phyloP scores from a whole-genome alignment of 2,113 vertebrate species.

The Malurus melanocephalus region DNA sequence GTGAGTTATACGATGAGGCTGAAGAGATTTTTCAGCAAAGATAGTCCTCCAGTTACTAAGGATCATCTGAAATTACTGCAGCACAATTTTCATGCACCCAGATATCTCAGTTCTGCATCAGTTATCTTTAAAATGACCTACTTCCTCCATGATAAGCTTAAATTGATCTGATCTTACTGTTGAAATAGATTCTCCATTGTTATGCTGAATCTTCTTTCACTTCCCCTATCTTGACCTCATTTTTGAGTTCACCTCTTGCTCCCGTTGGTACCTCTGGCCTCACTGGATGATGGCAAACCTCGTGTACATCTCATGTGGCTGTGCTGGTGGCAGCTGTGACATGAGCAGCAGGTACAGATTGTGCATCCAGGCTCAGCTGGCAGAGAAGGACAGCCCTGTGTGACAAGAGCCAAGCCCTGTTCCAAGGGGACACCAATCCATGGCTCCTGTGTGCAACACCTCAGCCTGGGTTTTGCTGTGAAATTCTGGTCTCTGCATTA shows the following conservation, averaged over 20 bases:
- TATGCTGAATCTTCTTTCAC: neutral
- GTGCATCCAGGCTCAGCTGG: neutral
- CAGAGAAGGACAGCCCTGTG: neutral
- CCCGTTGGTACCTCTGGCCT: fast-evolving
- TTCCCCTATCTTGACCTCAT: neutral
- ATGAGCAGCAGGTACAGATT: neutral
- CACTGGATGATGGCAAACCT: neutral
- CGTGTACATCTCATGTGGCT: neutral
- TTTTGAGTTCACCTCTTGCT: neutral
- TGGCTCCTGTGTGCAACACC: neutral
- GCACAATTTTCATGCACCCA: neutral
- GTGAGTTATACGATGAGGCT: neutral
- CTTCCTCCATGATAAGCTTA: neutral
- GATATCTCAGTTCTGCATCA: neutral
- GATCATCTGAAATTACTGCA: neutral
- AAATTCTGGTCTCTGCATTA: neutral
- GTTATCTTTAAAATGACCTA: neutral
- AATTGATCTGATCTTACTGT: neutral
- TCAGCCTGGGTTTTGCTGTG: neutral
- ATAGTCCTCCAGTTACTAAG: neutral
- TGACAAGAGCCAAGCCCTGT: neutral
- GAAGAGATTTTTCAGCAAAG: neutral
- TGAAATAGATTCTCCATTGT: neutral
- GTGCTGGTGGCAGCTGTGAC: neutral
- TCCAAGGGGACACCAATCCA: neutral